phyloP scores from a whole-genome alignment of 2,888 invertebrate genomes.

The Standfussiana lucernea region DNA sequence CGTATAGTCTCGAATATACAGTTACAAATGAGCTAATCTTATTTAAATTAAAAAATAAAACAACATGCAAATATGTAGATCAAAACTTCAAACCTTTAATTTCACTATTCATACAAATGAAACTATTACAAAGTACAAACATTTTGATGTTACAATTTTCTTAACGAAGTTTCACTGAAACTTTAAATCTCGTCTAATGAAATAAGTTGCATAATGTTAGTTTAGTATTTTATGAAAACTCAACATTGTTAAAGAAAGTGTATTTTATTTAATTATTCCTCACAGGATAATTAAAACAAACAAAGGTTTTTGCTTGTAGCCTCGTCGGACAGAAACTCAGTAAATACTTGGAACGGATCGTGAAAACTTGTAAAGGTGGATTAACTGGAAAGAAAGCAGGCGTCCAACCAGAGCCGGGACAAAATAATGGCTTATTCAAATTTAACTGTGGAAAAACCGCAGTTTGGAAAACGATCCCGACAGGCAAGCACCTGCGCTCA shows the following conservation, averaged over 20 bases:
- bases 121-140: conserved; percentile 22
- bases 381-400: conserved; percentile 70
- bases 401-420: conserved; percentile 73
- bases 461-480: conserved; percentile 80
- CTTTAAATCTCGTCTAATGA: conserved; percentile 17
- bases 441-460: conserved; percentile 83
- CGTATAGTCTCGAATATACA: conserved; percentile 15
- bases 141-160: conserved; percentile 28
- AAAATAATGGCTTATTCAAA: conserved; percentile 88
- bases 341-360: conserved; percentile 66
- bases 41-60: background rate
- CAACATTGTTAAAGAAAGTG: conserved; percentile 1
- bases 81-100: background rate
- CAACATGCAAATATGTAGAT: background rate
- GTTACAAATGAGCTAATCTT: conserved; percentile 19
- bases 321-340: conserved; percentile 45
- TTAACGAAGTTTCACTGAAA: conserved; percentile 29
- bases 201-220: conserved; percentile 29
- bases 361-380: conserved; percentile 73
- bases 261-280: conserved; percentile 19
- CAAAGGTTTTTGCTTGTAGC: conserved; percentile 26
- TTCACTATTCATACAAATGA: conserved; percentile 5
- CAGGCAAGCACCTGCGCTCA: conserved; percentile 78
- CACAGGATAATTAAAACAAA: conserved; percentile 55
- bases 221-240: conserved; percentile 23